These are phyloP conservation scores for Heterohyrax brucei DNA, from an alignment of 2,797 vertebrate genomes.

Conservation along the genomic window DNA sequence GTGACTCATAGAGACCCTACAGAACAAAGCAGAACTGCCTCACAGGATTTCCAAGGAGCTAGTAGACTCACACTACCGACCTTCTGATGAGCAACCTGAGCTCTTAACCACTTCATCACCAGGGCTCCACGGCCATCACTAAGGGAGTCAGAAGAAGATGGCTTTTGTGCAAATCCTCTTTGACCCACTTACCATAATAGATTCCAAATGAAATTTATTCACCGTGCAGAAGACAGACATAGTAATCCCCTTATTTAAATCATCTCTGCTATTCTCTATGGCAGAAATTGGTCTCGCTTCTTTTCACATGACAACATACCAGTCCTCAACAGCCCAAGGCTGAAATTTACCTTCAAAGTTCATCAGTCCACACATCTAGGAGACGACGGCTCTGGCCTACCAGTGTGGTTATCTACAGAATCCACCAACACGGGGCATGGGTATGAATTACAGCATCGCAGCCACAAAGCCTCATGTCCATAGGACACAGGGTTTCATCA, in stretches of 20 bases:
- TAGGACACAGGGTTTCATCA: neutral
- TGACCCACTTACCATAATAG: slow-evolving; percentile 51
- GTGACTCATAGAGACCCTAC: too few species aligned
- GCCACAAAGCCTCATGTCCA: slow-evolving; percentile 14
- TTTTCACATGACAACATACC: slow-evolving; percentile 73
- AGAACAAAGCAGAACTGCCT: too few species aligned
- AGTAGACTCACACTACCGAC: too few species aligned
- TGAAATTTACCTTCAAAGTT: slow-evolving; percentile 63
- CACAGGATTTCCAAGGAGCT: too few species aligned
- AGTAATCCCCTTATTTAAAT: slow-evolving; percentile 85
- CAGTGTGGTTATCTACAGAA: neutral
- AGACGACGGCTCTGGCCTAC: slow-evolving; percentile 54
- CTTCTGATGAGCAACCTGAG: too few species aligned
- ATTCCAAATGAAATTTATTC: slow-evolving; percentile 78
- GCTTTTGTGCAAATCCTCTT: slow-evolving; percentile 8
- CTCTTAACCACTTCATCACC: too few species aligned
- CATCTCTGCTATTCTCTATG: slow-evolving; percentile 78
- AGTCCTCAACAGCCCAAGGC: slow-evolving; percentile 65
- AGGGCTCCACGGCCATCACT: neutral
- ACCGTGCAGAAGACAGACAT: slow-evolving; percentile 59
- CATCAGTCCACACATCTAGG: slow-evolving; percentile 54
- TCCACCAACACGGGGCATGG: accelerated
- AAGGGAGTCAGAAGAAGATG: neutral
- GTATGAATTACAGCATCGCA: neutral
- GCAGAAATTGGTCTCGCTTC: slow-evolving; percentile 77